phyloP scores from a whole-genome alignment of 2,113 vertebrate genomes.

The Pogonocichla stellata region DNA sequence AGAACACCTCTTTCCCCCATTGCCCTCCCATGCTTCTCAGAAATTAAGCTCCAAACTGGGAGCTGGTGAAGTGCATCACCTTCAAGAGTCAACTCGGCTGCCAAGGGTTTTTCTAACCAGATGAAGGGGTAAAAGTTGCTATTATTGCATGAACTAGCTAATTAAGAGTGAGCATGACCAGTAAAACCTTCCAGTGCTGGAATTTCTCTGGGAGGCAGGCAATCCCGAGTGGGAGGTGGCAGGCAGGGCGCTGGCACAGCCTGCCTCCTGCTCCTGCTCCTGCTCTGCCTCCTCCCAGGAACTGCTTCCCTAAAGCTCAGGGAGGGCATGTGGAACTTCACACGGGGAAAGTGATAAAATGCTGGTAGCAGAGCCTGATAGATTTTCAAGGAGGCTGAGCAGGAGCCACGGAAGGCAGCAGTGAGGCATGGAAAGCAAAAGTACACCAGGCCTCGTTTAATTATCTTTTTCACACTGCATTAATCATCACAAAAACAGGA shows the following conservation, averaged over 20 bases:
- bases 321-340: neutral
- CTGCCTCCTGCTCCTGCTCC: neutral
- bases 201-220: neutral
- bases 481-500: constrained; percentile 73
- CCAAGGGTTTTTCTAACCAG: neutral
- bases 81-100: neutral
- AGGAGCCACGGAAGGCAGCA: constrained; percentile 40
- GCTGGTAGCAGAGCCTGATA: constrained; percentile 29
- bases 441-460: constrained; percentile 71
- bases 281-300: neutral
- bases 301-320: fast-evolving
- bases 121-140: neutral
- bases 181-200: neutral
- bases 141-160: neutral
- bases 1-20: neutral
- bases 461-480: constrained; percentile 78
- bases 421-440: constrained; percentile 69
- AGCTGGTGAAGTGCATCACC: neutral
- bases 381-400: constrained; percentile 64
- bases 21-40: neutral
- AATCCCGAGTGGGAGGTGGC: neutral
- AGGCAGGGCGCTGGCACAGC: neutral
- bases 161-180: neutral
- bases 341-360: neutral
- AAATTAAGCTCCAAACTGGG: neutral